A percentile compares a stretch with the other conserved stretches of the same genome.
These are phyloP conservation scores for Aleiodes sp. DNA, from an alignment of 1,140 invertebrate genomes.

Conservation along the genomic window DNA sequence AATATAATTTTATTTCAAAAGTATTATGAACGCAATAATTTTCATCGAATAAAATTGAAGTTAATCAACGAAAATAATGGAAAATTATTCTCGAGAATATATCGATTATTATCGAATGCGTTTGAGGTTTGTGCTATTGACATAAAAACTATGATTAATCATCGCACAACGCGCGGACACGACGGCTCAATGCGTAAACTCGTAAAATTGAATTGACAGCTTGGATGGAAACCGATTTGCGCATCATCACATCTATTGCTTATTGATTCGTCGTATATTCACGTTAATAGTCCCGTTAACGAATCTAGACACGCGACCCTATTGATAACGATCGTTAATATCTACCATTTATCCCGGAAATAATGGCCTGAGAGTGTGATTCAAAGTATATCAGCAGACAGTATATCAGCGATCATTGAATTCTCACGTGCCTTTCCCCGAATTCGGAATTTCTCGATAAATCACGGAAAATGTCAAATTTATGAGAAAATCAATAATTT, in stretches of 20 bases:
- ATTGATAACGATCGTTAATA: constrained; percentile 42
- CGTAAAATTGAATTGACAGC: constrained; percentile 47
- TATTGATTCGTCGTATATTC: constrained; percentile 53
- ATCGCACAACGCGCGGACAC: constrained; percentile 43
- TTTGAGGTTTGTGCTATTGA: neutral
- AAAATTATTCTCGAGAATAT: neutral
- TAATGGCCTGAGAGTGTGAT: constrained; percentile 2
- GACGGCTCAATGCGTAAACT: constrained; percentile 44
- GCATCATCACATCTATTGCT: constrained; percentile 30
- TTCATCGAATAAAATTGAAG: too few species aligned
- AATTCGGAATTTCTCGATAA: too few species aligned
- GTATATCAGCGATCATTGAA: neutral
- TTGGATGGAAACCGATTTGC: constrained; percentile 4
- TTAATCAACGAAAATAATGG: too few species aligned
- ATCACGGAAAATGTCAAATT: too few species aligned
- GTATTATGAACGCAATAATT: too few species aligned
- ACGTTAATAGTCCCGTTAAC: constrained; percentile 45
- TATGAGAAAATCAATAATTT: too few species aligned
- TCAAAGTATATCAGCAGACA: neutral
- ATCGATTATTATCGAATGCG: neutral
- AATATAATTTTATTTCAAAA: constrained; percentile 3
- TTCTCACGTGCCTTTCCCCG: neutral
- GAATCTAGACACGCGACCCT: constrained; percentile 39
- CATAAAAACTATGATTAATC: constrained; percentile 45
- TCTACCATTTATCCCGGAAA: constrained; percentile 13